Conservation (phyloP, 2,888 invertebrate genomes). For the Cantharis rufa region DNA sequence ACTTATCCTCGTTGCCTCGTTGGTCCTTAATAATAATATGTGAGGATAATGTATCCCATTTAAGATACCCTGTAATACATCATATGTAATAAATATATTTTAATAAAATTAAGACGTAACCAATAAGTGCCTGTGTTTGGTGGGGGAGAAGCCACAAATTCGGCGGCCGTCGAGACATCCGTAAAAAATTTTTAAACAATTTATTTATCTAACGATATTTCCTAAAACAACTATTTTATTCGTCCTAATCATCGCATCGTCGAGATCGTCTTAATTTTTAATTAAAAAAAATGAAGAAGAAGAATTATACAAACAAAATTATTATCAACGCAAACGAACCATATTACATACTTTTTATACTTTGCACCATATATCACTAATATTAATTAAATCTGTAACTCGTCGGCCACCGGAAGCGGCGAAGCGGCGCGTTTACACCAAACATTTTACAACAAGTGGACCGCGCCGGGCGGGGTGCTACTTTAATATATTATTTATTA, state of each 20-base stretch:
- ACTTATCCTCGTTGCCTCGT: slow-evolving; percentile 50
- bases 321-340: neutral
- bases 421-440: slow-evolving; percentile 55
- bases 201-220: slow-evolving; percentile 18
- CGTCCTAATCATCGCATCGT: slow-evolving; percentile 2
- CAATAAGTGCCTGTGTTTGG: slow-evolving; percentile 57
- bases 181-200: slow-evolving; percentile 6
- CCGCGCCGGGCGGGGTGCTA: slow-evolving; percentile 57
- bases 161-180: slow-evolving; percentile 64
- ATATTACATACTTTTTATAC: slow-evolving; percentile 3
- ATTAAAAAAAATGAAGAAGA: slow-evolving; percentile 3
- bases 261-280: slow-evolving; percentile 20
- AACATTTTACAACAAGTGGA: slow-evolving; percentile 58
- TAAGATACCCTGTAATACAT: slow-evolving; percentile 60
- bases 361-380: slow-evolving; percentile 15
- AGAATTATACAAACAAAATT: neutral
- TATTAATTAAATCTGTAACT: slow-evolving; percentile 50
- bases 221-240: slow-evolving; percentile 13
- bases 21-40: slow-evolving; percentile 58
- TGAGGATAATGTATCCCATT: slow-evolving; percentile 58
- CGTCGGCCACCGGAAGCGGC: slow-evolving; percentile 61
- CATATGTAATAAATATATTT: slow-evolving; percentile 50
- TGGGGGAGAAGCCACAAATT: slow-evolving; percentile 56
- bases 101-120: slow-evolving; percentile 55
- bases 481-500: slow-evolving; percentile 48